phyloP scores from a whole-genome alignment of 1,140 invertebrate species.

The Drosophila kohkoa region DNA sequence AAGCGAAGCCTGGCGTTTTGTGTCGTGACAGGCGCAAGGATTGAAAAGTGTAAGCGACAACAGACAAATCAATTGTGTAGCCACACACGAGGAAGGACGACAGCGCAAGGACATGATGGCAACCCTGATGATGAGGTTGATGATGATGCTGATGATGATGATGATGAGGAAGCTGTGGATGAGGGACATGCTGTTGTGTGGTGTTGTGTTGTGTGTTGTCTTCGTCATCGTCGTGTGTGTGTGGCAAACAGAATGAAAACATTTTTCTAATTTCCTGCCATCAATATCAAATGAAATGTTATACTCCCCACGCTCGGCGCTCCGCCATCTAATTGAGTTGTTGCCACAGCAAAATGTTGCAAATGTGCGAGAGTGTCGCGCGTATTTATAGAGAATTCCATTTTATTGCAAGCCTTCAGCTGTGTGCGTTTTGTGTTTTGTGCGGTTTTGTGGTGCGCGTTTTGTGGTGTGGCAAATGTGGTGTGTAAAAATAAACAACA shows the following conservation, averaged over 20 bases:
- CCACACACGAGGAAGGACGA: slow-evolving; percentile 29
- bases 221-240: slow-evolving; percentile 30
- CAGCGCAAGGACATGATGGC: slow-evolving; percentile 18
- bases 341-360: slow-evolving; percentile 17
- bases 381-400: slow-evolving; percentile 23
- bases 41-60: slow-evolving; percentile 64
- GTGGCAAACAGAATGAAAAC: slow-evolving; percentile 63
- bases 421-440: slow-evolving; percentile 10
- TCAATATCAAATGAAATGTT: slow-evolving; percentile 82
- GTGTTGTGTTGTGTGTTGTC: slow-evolving; percentile 23
- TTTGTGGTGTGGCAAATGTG: slow-evolving; percentile 1
- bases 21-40: slow-evolving; percentile 41
- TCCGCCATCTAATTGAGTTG: slow-evolving; percentile 50
- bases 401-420: slow-evolving; percentile 34
- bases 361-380: slow-evolving; percentile 26
- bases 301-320: slow-evolving; percentile 2
- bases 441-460: slow-evolving; percentile 42
- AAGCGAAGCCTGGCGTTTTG: background rate
- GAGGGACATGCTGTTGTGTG: slow-evolving; percentile 8
- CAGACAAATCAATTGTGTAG: slow-evolving; percentile 71
- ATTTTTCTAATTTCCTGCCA: slow-evolving; percentile 84
- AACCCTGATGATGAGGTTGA: slow-evolving; percentile 1
- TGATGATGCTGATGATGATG: slow-evolving; percentile 20
- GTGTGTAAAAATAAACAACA: slow-evolving; percentile 64
- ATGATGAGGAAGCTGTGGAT: slow-evolving; percentile 7